A percentile compares a stretch with the other conserved stretches of the same genome.
Conservation (phyloP, 2,888 invertebrate species). For the Acronicta leporina region DNA sequence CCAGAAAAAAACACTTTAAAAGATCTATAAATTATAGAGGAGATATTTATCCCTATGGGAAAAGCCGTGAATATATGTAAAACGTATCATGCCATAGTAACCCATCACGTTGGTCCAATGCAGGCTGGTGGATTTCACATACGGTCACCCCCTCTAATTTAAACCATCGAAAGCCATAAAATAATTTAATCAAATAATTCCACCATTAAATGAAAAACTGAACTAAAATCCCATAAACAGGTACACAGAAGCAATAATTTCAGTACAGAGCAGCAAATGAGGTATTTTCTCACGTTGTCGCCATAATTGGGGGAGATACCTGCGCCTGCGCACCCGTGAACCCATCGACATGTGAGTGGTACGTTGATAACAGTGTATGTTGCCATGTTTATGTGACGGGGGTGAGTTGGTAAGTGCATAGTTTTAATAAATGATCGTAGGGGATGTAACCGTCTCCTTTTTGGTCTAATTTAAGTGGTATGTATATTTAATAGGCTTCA, state of each 20-base stretch:
- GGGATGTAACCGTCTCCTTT: background rate
- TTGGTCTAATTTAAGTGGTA: background rate
- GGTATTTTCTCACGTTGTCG: background rate
- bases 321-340: conserved; percentile 2
- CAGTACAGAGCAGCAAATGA: too few species aligned
- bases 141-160: too few species aligned
- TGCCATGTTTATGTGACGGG: background rate
- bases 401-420: background rate
- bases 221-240: background rate
- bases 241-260: background rate
- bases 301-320: background rate
- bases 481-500: too few species aligned
- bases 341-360: background rate
- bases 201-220: background rate
- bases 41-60: too few species aligned
- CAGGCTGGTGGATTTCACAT: too few species aligned
- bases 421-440: background rate
- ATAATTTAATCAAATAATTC: too few species aligned
- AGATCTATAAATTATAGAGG: too few species aligned
- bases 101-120: too few species aligned
- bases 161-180: too few species aligned
- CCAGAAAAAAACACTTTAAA: too few species aligned
- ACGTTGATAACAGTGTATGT: background rate
- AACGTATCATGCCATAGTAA: too few species aligned
- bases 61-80: too few species aligned